Evolutionary conservation across 2,113 vertebrate genomes (phyloP).

Genomic region (Fulmarus glacialis): DNA sequence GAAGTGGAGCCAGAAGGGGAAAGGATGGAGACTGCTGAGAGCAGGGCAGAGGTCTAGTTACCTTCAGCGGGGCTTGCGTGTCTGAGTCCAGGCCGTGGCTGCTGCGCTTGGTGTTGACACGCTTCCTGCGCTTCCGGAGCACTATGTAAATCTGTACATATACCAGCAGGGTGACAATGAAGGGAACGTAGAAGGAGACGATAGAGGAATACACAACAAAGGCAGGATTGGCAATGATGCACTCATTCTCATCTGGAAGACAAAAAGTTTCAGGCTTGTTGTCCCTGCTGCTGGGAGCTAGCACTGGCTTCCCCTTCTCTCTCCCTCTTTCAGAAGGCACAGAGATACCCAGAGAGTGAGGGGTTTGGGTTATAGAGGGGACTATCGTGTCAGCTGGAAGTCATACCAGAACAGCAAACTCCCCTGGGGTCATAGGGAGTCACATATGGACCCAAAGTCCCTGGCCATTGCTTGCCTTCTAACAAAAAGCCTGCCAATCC

Average conservation of each 20-base stretch:
- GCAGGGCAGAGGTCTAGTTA: neutral
- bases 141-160: constrained; percentile 86
- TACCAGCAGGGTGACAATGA: constrained; percentile 85
- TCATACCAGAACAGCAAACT: neutral
- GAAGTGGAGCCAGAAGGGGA: neutral
- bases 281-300: neutral
- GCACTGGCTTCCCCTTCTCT: neutral
- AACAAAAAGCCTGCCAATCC: too few relatives aligned
- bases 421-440: neutral
- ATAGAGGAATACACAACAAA: constrained; percentile 87
- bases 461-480: neutral
- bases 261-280: neutral
- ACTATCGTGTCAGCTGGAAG: rapidly evolving
- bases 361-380: neutral
- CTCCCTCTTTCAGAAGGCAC: neutral
- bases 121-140: constrained; percentile 79
- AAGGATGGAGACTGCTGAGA: neutral
- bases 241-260: constrained; percentile 79
- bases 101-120: constrained; percentile 82
- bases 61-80: constrained; percentile 74
- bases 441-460: rapidly evolving
- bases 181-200: constrained; percentile 86
- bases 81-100: constrained; percentile 71
- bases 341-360: neutral
- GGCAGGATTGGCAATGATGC: constrained; percentile 83